Evolutionary conservation across 2,888 invertebrate genomes (phyloP), one percentile per base, ranked within the genome.

Genomic region (Drosophila fungiperda): DNA sequence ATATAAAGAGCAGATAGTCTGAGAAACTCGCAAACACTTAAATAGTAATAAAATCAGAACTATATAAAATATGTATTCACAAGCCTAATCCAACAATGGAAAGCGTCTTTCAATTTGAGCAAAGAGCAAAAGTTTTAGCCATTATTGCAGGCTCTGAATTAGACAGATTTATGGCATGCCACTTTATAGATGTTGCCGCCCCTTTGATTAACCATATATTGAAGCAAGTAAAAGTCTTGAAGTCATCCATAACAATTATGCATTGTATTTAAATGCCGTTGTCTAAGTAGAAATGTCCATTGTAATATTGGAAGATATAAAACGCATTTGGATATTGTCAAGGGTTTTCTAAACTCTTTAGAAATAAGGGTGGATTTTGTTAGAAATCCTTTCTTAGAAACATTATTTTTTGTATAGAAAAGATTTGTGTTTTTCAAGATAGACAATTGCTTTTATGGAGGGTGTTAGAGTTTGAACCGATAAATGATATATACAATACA

Each of bases 131-230:
- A 12, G 50, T 62, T 55, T 42, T 29, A 50, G n/a, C 64, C 66
- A 77, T 77, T 71, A 45, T 29, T 59, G 59, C 68, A 42, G 9
- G 53, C 59, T 52, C 45, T 45, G 45, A 64, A 59, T 72, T 64
- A 2, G 9, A 42, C 66, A 73, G 69, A 82, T 80, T 78, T 77
- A 73, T 70, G 67, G 35, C 9, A 9, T 57, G 62, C 36, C 29
- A 65, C 49, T 79, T 78, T 83, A 73, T 80, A n/a, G 42, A 54
- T 35, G 60, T 72, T 69, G 73, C 77, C 83, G 85, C 89, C 87
- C 85, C 82, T 83, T 89, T 72, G 87, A 89, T 87, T 85, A 85
- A 29, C 75, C 70, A 87, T 55, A 78, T 66, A 60, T 76, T 72
- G 67, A 68, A 78, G 49, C 64, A 76, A 59, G 53, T 35, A 50